Evolutionary conservation across 23 tunicate species (phyloP), one percentile per base, ranked within the genome.

Genomic region (Halocynthia aurantium): DNA sequence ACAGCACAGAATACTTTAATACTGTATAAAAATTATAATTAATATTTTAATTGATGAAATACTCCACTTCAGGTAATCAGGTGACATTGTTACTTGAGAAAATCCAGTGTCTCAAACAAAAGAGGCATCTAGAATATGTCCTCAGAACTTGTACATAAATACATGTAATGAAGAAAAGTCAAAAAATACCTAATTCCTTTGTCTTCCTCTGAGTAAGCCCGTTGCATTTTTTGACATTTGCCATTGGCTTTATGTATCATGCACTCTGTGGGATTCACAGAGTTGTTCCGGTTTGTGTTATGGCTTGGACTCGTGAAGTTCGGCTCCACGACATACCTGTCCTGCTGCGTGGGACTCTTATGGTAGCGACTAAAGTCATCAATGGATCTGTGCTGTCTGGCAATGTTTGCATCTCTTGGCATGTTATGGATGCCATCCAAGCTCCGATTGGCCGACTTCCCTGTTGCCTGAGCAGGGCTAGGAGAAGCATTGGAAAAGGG

Each of bases 401-500:
- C 70, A 5, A 49, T 20, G 70, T 65, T 65, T 31, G 44, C 44
- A 20, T 65, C 49, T 20, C 49, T 20, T 10, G 70, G 70, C 9
- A 65, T 65, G 0, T 6, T 65, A 49, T 65, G 31, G 10, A 65
- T 15, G 10, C 49, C 70, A 20, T 65, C 70, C 19, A 49, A 40
- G 70, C 31, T 65, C 17, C 70, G 70, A 15, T 65, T 65, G 31
- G 5, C 19, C 70, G 15, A 49, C 19, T 65, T 65, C 10, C 1
- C 19, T 9, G 22, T 65, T 65, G 70, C 19, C 10, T 51, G 51
- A 52, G 80, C 86, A 6, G 76, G 82, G 18, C 31, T 18, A 5
- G 73, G 81, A 18, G 77, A 71, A 74, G 82, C 82, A 51, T 68
- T 60, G 10, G 77, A 7, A 12, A 84, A 81, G 51, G 62, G 70